Evolutionary conservation across 1,140 invertebrate genomes (phyloP), one percentile per base, ranked within the genome.

Genomic region (Drosophila santomea): DNA sequence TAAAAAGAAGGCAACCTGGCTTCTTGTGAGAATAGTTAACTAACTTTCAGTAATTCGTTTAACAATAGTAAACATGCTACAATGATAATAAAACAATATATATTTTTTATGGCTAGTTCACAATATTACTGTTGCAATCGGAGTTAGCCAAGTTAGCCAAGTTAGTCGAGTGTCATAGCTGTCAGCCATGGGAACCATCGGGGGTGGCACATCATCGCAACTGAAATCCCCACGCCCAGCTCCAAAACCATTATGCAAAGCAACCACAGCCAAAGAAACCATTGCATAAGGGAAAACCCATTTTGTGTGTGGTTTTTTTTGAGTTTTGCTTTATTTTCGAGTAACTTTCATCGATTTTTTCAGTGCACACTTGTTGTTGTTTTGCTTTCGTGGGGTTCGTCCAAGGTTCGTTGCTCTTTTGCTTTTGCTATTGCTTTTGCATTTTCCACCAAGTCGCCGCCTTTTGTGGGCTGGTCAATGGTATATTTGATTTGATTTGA

Each of bases 311-410:
- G 45, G 48, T 45, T 39, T 35, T 39, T 35, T 67, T 55, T 50
- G 14, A 20, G 23, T 32, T 69, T 69, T 44, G 52, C 51, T 63
- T 69, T 32, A 32, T 48, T 59, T 51, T 51, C 20, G 32, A 50
- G 47, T 52, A 72, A 73, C 69, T 73, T 73, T 73, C 69, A 73
- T 73, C 69, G 69, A 73, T 73, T 73, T 73, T 71, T 73, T 73
- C 69, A 73, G 68, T 73, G 69, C 68, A 73, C 55, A 57, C 36
- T 67, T 69, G 41, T 57, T 69, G 41, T 57, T 55, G 38, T 68
- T 45, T 68, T 45, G 60, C 14, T 52, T 41, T 45, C 15, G 38
- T 55, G 38, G 66, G 51, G 25, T 71, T 36, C 43, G 52, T 2
- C 35, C 52, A 59, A 23, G 43, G 69, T 60, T 73, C 68, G 20